Conservation (phyloP, 2,113 vertebrate species). For the Pelecanoides urinatrix region DNA sequence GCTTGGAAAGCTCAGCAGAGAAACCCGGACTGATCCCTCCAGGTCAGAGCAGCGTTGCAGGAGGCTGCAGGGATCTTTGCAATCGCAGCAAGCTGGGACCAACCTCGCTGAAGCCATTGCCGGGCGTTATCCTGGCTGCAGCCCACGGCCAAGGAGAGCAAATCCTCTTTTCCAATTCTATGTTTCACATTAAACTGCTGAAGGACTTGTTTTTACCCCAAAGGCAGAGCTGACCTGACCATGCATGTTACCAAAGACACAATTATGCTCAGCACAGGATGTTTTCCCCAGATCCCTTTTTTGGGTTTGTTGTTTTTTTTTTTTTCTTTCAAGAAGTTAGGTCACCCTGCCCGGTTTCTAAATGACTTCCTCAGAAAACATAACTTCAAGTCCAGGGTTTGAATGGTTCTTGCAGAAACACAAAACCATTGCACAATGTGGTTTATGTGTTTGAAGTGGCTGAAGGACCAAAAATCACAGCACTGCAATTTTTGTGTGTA, state of each 20-base stretch:
- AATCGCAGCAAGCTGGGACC: background rate
- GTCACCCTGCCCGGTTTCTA: slow-evolving; percentile 13
- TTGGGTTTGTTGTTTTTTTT: background rate
- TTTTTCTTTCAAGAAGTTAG: background rate
- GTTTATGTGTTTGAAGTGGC: background rate
- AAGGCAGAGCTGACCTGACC: background rate
- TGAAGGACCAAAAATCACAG: background rate
- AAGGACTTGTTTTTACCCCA: background rate
- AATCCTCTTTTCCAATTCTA: background rate
- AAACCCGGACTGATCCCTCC: no score
- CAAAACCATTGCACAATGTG: background rate
- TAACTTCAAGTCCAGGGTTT: background rate
- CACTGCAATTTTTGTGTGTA: background rate
- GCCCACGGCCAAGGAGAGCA: background rate
- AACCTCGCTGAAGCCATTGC: background rate
- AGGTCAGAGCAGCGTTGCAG: background rate
- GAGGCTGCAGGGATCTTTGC: background rate
- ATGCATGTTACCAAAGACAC: background rate
- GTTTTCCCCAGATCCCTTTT: background rate
- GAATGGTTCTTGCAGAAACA: background rate
- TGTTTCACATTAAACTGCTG: background rate
- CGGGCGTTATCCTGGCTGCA: background rate
- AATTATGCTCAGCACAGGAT: background rate
- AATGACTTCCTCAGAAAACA: slow-evolving; percentile 27
- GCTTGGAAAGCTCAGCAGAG: background rate